Evolutionary conservation across 2,888 invertebrate genomes (phyloP).

Genomic region (Apotomis turbidana): DNA sequence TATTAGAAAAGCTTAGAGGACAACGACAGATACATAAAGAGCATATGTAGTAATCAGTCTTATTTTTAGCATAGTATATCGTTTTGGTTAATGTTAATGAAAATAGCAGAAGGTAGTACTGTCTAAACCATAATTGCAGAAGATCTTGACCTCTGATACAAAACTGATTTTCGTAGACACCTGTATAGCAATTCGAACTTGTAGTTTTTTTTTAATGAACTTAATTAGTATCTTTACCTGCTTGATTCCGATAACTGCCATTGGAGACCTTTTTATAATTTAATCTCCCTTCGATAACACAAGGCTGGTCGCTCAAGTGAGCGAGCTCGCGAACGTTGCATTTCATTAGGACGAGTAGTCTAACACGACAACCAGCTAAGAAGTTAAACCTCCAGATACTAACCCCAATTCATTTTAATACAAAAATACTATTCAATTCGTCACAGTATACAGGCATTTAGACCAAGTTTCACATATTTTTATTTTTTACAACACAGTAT

Average conservation of each 20-base stretch:
- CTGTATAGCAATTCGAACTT: neutral
- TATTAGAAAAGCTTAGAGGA: neutral
- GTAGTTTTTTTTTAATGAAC: neutral
- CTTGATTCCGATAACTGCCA: slow-evolving; percentile 80
- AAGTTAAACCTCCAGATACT: neutral
- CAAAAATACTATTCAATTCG: neutral
- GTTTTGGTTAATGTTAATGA: neutral
- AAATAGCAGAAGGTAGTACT: neutral
- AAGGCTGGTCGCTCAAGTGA: slow-evolving; percentile 84
- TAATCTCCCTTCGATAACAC: slow-evolving; percentile 88
- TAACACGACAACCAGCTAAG: slow-evolving; percentile 3
- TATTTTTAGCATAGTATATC: neutral
- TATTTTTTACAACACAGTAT: neutral
- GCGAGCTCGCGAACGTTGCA: slow-evolving; percentile 88
- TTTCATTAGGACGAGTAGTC: slow-evolving; percentile 82
- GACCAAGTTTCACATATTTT: slow-evolving; percentile 1
- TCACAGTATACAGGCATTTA: neutral
- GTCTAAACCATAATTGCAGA: neutral
- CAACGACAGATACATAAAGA: neutral
- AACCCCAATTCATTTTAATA: slow-evolving; percentile 10
- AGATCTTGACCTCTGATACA: neutral
- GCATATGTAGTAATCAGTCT: neutral
- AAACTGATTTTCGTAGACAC: neutral
- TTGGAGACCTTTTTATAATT: slow-evolving; percentile 87
- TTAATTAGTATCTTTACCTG: slow-evolving; percentile 60